Percentiles rank a stretch among this genome's conserved stretches.
Conservation (phyloP, 2,113 vertebrate species). For the Panthera tigris region DNA sequence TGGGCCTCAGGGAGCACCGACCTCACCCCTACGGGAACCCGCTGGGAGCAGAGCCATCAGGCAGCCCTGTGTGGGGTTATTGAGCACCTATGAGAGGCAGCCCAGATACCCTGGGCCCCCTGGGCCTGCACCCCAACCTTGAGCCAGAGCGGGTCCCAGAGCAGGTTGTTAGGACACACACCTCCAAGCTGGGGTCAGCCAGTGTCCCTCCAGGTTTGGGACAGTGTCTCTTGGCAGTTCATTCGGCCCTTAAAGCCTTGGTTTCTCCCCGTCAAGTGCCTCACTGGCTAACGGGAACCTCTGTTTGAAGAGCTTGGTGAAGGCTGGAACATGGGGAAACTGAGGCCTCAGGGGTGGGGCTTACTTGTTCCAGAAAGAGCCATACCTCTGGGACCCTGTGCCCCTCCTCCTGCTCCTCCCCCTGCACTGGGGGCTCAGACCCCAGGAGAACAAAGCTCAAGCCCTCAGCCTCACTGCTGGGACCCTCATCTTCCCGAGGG, state of each 20-base stretch:
- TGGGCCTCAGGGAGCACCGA: rapidly evolving
- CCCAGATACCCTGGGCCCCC: not conserved
- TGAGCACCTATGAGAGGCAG: rapidly evolving
- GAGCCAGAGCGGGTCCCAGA: rapidly evolving
- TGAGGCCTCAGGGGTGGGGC: not conserved
- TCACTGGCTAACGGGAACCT: rapidly evolving
- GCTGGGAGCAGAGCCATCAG: rapidly evolving
- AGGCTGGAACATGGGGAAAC: not conserved
- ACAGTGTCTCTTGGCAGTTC: not conserved
- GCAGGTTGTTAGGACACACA: rapidly evolving
- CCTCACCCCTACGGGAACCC: rapidly evolving
- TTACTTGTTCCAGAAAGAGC: not conserved
- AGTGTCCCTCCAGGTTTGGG: too few species aligned
- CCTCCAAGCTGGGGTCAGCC: rapidly evolving
- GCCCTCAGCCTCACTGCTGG: rapidly evolving
- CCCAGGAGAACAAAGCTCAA: too few species aligned
- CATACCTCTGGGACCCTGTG: not conserved
- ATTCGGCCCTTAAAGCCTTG: rapidly evolving
- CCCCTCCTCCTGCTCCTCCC: rapidly evolving
- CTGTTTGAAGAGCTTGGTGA: rapidly evolving
- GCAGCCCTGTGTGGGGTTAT: rapidly evolving
- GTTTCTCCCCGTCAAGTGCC: not conserved
- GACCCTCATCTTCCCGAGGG: not conserved
- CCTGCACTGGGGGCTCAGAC: not conserved
- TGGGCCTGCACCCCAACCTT: rapidly evolving